These are phyloP conservation scores for Siniperca knerii DNA, from an alignment of 2,113 vertebrate genomes.

Conservation along the genomic window DNA sequence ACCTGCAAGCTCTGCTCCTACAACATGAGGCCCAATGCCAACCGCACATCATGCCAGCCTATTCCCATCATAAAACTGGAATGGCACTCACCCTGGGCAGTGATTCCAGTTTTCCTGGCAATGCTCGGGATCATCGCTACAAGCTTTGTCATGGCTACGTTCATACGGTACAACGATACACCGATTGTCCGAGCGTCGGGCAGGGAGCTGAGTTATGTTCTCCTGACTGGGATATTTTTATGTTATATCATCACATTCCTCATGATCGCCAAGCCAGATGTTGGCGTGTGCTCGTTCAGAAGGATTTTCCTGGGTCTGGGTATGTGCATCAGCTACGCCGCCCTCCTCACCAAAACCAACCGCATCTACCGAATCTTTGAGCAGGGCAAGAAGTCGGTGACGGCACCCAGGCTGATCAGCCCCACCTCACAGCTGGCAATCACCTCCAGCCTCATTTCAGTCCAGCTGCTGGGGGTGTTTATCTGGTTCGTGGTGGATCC, in stretches of 20 bases:
- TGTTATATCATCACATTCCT: slow-evolving; percentile 98
- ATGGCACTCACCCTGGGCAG: slow-evolving; percentile 96
- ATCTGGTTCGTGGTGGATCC: slow-evolving; percentile 96
- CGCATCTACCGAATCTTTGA: slow-evolving; percentile 98
- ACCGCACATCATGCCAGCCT: slow-evolving; percentile 91
- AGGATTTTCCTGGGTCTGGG: slow-evolving; percentile 94
- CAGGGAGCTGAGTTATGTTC: slow-evolving; percentile 94
- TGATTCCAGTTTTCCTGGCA: slow-evolving; percentile 94
- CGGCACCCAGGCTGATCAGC: slow-evolving; percentile 93
- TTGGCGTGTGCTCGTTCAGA: slow-evolving; percentile 93
- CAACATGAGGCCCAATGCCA: slow-evolving; percentile 90
- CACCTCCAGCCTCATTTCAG: slow-evolving; percentile 93
- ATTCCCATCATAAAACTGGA: slow-evolving; percentile 95
- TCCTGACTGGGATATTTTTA: slow-evolving; percentile 94
- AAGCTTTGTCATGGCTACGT: slow-evolving; percentile 94
- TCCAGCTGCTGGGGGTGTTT: slow-evolving; percentile 95
- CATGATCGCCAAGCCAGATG: slow-evolving; percentile 95
- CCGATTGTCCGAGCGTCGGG: slow-evolving; percentile 95
- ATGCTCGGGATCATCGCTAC: slow-evolving; percentile 96
- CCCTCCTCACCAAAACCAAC: slow-evolving; percentile 96
- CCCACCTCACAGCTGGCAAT: slow-evolving; percentile 95
- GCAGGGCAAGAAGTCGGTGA: slow-evolving; percentile 96
- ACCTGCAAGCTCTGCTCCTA: slow-evolving; percentile 93
- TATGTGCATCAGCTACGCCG: slow-evolving; percentile 98
- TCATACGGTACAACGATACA: slow-evolving; percentile 94